Base-by-base conservation (phyloP, 1,140 invertebrate species). In the Cryptotermes secundus region DNA sequence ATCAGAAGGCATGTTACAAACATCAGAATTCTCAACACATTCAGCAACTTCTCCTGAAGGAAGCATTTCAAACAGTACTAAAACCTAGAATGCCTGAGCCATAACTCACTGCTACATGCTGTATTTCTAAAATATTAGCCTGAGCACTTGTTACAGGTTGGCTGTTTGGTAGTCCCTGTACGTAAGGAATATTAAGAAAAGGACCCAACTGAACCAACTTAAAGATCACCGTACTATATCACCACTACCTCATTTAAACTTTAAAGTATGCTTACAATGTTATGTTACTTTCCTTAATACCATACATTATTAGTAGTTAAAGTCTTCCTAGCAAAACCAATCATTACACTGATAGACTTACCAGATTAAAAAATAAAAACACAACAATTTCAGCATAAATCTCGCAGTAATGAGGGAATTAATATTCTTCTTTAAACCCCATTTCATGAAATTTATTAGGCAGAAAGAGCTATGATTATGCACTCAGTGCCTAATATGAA, bases 401-500 rank as follows among this genome's bases (percentile, higher is more conserved):
- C 1, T 16, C 31, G 26, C 26, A 72, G n/a, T 72, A n/a, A 31
- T 31, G 14, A 26, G 31, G 59, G 14, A 72, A 31, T 59, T 26
- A 24, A n/a, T 72, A 4, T 72, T 72, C 26, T 72, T 72, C n/a
- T 72, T 31, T 9, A 9, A 72, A 72, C 59, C 1, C 26, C 19
- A 72, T 72, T 59, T 72, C 59, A 31, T 72, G 26, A 72, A 10
- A 7, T 72, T n/a, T 72, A 72, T 72, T 72, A 31, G 26, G 59
- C 59, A 72, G n/a, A 31, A n/a, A 7, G n/a, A 72, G 59, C 14
- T 72, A 72, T 72, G 59, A n/a, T 6, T 72, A 72, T n/a, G 3
- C 26, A 72, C n/a, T 72, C 59, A 72, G 59, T 72, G n/a, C 59
- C 59, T 72, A 72, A 72, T 72, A 72, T 72, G 6, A 72, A 72